phyloP scores from a whole-genome alignment of 37 sponge, comb jelly and placozoan genomes.

The Oopsacas minuta region DNA sequence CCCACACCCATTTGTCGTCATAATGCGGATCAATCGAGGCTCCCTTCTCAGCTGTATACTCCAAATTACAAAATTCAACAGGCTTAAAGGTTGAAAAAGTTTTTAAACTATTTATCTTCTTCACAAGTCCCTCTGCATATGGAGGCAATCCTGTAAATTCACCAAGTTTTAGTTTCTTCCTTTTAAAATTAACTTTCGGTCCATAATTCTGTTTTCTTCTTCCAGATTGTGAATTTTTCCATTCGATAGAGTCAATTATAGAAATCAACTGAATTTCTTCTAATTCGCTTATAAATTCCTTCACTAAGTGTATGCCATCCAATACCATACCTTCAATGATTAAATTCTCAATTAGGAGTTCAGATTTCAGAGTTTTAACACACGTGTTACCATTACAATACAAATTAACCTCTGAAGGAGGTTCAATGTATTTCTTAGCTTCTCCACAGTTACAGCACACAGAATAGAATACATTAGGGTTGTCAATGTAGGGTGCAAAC shows the following conservation, averaged over 20 bases:
- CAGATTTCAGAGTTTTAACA: neutral
- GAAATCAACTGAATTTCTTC: conserved; percentile 45
- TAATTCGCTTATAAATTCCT: conserved; percentile 45
- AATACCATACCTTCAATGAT: conserved; percentile 20
- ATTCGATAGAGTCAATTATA: conserved; percentile 37
- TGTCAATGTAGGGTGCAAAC: neutral
- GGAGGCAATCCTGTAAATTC: conserved; percentile 70
- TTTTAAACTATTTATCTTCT: conserved; percentile 15
- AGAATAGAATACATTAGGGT: neutral
- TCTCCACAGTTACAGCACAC: neutral
- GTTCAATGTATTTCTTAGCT: neutral
- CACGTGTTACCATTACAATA: neutral
- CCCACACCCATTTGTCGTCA: conserved; percentile 97
- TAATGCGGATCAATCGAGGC: conserved; percentile 79
- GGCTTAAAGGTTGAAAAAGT: conserved; percentile 41
- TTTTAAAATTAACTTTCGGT: conserved; percentile 87
- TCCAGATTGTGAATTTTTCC: conserved; percentile 86
- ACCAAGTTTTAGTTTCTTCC: conserved; percentile 63
- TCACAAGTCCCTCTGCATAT: conserved; percentile 38
- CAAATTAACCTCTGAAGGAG: neutral
- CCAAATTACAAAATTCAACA: conserved; percentile 88
- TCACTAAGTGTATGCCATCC: conserved; percentile 40
- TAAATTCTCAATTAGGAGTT: neutral
- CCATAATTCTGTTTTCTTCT: conserved; percentile 95
- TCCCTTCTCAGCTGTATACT: conserved; percentile 65